Base-by-base conservation (phyloP, 2,888 invertebrate species). In the Anagyrus pseudococci region DNA sequence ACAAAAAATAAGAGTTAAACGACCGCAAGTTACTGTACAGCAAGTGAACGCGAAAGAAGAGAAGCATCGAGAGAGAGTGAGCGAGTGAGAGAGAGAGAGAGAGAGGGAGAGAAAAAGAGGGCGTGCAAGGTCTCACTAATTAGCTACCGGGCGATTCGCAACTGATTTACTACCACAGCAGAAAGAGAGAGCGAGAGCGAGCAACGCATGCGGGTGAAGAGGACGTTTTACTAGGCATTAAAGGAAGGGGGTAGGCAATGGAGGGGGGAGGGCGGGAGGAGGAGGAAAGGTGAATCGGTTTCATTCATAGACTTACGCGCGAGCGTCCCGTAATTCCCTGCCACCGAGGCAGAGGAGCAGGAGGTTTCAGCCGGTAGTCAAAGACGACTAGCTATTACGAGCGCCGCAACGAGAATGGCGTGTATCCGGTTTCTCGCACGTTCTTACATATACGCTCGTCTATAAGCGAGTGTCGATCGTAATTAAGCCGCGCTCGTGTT, bases 291-390 rank as follows among this genome's bases (percentile, higher is more conserved):
- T 53, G 57, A 58, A 58, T 58, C 54, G 23, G 50, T 47, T 78
- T 77, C 78, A 78, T 79, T 79, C 78, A 79, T 77, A 72, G 73
- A 75, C 29, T 29, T 75, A 72, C 70, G 70, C 72, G 70, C 69
- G 71, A 70, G 72, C 71, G 72, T 67, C 33, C 26, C 48, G 48
- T 19, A 54, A 41, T 54, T 41, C 48, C 23, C 41, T n/a, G n/a
- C n/a, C n/a, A 41, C 25, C 46, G 40, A 47, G 15, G 49, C 20
- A 10, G 54, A 17, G 52, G 29, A 40, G 52, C 25, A 37, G 47
- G 37, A 53, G 19, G 58, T 46, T 29, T n/a, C 44, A 29, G 33
- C n/a, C 25, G 26, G 22, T 25, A 37, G 40, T 2, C 10, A 15
- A 29, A 10, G 22, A 22, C 7, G 50, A 7, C n/a, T n/a, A n/a